These are phyloP conservation scores for Anhinga rufa DNA, from an alignment of 2,113 vertebrate genomes.

Conservation along the genomic window DNA sequence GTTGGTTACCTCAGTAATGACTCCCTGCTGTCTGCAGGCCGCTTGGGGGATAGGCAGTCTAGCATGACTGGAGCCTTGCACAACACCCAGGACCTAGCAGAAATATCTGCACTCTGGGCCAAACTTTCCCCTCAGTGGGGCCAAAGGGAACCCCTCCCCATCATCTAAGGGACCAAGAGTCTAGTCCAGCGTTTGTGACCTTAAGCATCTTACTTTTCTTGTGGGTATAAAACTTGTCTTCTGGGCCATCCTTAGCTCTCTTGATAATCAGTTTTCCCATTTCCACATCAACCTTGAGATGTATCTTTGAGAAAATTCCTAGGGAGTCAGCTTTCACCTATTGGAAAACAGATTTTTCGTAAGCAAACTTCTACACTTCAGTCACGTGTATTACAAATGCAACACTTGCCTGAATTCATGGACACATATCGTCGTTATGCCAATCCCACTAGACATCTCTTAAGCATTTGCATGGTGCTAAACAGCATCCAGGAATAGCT, in stretches of 20 bases:
- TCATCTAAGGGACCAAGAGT: neutral
- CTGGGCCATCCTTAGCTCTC: slow-evolving; percentile 92
- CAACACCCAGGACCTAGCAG: neutral
- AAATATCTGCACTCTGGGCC: neutral
- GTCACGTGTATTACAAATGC: neutral
- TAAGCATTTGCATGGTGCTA: neutral
- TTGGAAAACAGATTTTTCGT: neutral
- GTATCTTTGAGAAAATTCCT: slow-evolving; percentile 87
- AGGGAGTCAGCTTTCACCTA: slow-evolving; percentile 92
- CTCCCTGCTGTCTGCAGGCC: neutral
- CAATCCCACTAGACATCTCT: neutral
- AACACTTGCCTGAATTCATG: neutral
- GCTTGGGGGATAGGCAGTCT: neutral
- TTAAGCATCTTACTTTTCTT: slow-evolving; percentile 87
- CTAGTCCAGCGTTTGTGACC: neutral
- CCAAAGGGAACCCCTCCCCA: neutral
- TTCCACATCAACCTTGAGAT: slow-evolving; percentile 95
- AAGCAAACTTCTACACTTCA: neutral
- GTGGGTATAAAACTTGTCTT: slow-evolving; percentile 93
- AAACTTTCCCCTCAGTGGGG: neutral
- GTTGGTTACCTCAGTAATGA: neutral
- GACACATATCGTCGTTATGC: neutral
- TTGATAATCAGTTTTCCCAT: slow-evolving; percentile 90
- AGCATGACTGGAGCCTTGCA: neutral
- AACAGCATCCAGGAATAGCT: neutral